Base-by-base conservation (phyloP, 2,113 vertebrate species). In the Paradisaea rubra region DNA sequence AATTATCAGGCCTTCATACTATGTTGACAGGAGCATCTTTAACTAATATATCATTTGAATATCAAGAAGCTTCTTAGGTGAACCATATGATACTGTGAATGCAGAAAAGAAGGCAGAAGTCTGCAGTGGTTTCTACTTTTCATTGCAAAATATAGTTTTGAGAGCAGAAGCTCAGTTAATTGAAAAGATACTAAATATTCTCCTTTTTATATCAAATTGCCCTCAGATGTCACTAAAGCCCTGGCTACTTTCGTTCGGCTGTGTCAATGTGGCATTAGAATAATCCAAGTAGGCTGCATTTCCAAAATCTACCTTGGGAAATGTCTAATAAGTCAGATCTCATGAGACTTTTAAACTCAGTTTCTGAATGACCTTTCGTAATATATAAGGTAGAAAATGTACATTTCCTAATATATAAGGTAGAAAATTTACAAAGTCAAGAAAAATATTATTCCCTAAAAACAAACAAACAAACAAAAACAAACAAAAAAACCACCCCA, bases 1-100 rank as follows among this genome's bases (percentile, higher is more conserved):
- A 95, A 90, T 95, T 95, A 93, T 86, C 57, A 96, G 84, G 19
- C 33, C 44, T 96, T 31, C 63, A 31, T 47, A 81, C 16, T 63
- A 30, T 74, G 24, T 76, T 95, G 89, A 93, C 65, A 92, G 35
- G 39, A 61, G 2, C 65, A 66, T 77, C 60, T 70, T 56, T 81
- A 88, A 81, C 31, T 81, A 80, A 57, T 85, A 27, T 16, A 53
- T 17, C 68, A 21, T 11, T 81, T 91, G 66, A 82, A 84, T 88
- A 91, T 82, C 56, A 49, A 71, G 39, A 49, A 89, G 13, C n/a
- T 61, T 81, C 71, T 42, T 76, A 35, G 59, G 47, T 41, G 39
- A 95, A 47, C 4, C 13, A 22, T 50, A 37, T 54, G 49, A 64
- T 60, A 44, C 22, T 24, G 4, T 44, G 35, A 74, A 61, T 50